phyloP scores from a whole-genome alignment of 2,113 vertebrate genomes.

The Pao palembangensis region DNA sequence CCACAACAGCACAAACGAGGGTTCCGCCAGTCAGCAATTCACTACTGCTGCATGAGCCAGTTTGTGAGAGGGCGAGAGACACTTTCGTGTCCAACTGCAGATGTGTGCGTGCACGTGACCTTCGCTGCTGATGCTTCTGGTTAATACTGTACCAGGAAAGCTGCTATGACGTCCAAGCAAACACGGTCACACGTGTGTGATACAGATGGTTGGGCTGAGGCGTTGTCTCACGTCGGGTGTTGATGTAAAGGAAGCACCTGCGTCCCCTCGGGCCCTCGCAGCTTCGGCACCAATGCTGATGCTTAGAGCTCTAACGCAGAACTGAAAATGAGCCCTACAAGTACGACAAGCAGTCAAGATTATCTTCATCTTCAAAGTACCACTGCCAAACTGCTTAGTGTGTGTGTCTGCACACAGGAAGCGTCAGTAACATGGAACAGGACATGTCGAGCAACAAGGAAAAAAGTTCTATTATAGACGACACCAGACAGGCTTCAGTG shows the following conservation, averaged over 20 bases:
- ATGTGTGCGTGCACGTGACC: too few species aligned
- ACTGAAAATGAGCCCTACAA: background rate
- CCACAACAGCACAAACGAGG: slow-evolving; percentile 55
- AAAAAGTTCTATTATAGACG: slow-evolving; percentile 21
- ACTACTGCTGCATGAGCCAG: slow-evolving; percentile 15
- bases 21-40: slow-evolving; percentile 43
- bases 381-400: background rate
- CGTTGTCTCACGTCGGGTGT: slow-evolving; percentile 52
- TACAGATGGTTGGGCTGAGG: slow-evolving; percentile 55
- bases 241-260: slow-evolving; percentile 71
- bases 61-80: too few species aligned
- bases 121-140: too few species aligned
- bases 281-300: background rate
- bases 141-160: slow-evolving; percentile 2
- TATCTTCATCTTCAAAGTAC: background rate
- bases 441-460: slow-evolving; percentile 33
- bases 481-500: slow-evolving; percentile 3
- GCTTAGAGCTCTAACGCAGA: background rate
- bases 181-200: slow-evolving; percentile 17
- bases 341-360: background rate
- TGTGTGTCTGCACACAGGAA: slow-evolving; percentile 23
- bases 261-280: slow-evolving; percentile 17
- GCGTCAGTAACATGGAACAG: slow-evolving; percentile 29
- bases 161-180: background rate
- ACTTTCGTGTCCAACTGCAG: too few species aligned